Evolutionary conservation across 2,113 vertebrate species (phyloP), one percentile per base, ranked within the genome.

Genomic region (Nothoprocta perdicaria): DNA sequence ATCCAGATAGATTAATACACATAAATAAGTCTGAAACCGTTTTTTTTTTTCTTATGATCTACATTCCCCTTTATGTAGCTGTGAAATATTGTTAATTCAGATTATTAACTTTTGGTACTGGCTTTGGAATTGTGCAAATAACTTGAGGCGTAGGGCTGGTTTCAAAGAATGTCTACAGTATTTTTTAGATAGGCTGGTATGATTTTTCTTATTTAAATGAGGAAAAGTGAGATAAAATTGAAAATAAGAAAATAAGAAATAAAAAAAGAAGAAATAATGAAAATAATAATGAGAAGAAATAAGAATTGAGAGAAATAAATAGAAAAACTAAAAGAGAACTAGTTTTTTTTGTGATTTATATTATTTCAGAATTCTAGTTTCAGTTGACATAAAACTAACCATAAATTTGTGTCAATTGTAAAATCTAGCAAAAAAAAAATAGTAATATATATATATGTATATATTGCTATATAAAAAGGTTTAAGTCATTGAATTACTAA

Each of bases 61-160:
- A 5, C 73, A 46, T 80, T 84, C 35, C 7, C 67, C 15, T 78
- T 52, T 16, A n/a, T 17, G 40, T 41, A 62, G 40, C 57, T 89
- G 10, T 19, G 87, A 80, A 87, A 80, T 78, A 22, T 60, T 53
- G 52, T 87, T 80, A 85, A 60, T 67, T 83, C 80, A 75, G 31
- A 72, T 85, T 93, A 75, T 87, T 87, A 93, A 68, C 29, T 27
- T 85, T 95, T 91, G 52, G 52, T 43, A 67, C 46, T 26, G 12
- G 3, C 40, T 92, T 83, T 87, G 68, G 87, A 45, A 43, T 72
- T 53, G 23, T 78, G 43, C 18, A 72, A 91, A 52, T 29, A 10
- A 68, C 80, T 80, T 63, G 33, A 14, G 17, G 7, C 33, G 38
- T 33, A 40, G 46, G 33, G 73, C 19, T 52, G 5, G 11, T 89